A percentile compares a stretch with the other conserved stretches of the same genome.
phyloP scores from a whole-genome alignment of 2,113 vertebrate species.

The Stegastes partitus region DNA sequence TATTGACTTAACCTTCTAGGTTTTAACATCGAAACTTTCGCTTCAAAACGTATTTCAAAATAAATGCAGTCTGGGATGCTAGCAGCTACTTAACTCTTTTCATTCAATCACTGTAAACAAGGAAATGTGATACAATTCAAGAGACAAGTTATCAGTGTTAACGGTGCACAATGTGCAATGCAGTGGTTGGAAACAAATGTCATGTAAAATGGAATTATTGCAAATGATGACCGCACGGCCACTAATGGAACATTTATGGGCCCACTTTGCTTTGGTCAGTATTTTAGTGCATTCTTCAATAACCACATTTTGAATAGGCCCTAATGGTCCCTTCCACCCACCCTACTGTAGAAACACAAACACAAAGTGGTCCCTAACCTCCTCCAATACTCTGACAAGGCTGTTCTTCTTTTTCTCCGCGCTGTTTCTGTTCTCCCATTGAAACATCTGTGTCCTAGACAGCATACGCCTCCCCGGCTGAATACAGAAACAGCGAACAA shows the following conservation, averaged over 20 bases:
- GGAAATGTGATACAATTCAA: background rate
- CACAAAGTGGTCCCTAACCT: constrained; percentile 27
- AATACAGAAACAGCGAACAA: constrained; percentile 57
- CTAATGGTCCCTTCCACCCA: constrained; percentile 7
- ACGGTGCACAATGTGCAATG: background rate
- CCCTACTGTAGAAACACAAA: constrained; percentile 12
- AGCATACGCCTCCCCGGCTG: constrained; percentile 44
- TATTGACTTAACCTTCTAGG: constrained; percentile 8
- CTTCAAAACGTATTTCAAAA: constrained; percentile 6
- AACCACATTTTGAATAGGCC: constrained; percentile 11
- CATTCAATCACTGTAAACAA: background rate
- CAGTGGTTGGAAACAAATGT: constrained; percentile 9
- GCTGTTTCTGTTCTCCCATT: constrained; percentile 44
- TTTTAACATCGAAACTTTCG: constrained; percentile 8
- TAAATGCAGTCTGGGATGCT: background rate
- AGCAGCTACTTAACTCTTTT: background rate
- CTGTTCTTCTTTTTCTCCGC: constrained; percentile 11
- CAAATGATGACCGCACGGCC: constrained; percentile 30
- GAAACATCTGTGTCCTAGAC: constrained; percentile 61
- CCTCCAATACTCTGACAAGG: constrained; percentile 21
- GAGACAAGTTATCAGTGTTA: constrained; percentile 1
- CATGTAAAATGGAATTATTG: constrained; percentile 4
- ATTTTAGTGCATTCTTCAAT: constrained; percentile 35
- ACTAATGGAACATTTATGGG: constrained; percentile 61
- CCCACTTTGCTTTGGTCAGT: constrained; percentile 15